These are phyloP conservation scores for Chromis chromis DNA, from an alignment of 2,797 vertebrate genomes.

Conservation along the genomic window DNA sequence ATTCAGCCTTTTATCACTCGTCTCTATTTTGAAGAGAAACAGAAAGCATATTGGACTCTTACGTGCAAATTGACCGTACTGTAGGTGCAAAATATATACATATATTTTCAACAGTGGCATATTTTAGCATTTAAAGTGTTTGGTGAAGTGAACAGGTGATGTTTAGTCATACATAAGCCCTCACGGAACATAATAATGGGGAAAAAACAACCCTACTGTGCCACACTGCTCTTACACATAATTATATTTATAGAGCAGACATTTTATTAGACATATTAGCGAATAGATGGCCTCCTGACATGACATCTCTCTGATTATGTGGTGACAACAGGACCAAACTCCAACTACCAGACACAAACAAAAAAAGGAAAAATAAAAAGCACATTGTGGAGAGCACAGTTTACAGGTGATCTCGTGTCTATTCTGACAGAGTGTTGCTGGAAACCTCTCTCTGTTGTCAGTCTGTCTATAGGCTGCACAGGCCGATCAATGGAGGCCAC, in stretches of 20 bases:
- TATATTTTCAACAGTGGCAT: not conserved
- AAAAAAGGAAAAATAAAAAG: not conserved
- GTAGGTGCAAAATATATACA: too few species aligned
- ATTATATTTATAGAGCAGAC: too few species aligned
- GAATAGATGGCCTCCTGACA: too few species aligned
- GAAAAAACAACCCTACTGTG: not conserved
- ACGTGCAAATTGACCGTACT: too few species aligned
- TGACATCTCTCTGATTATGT: slow-evolving; percentile 9
- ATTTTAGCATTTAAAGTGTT: slow-evolving; percentile 2
- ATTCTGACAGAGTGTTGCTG: slow-evolving; percentile 33
- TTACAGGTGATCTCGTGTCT: not conserved
- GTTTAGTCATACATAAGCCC: not conserved
- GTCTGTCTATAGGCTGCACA: slow-evolving; percentile 3
- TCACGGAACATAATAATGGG: not conserved
- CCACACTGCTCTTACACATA: too few species aligned
- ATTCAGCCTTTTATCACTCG: too few species aligned
- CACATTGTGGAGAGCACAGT: slow-evolving; percentile 7
- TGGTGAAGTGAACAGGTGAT: not conserved
- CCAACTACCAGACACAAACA: slow-evolving; percentile 10
- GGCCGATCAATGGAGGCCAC: slow-evolving; percentile 6
- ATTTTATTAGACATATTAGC: too few species aligned
- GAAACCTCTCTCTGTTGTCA: slow-evolving; percentile 62
- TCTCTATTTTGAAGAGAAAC: too few species aligned
- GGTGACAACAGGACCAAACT: slow-evolving; percentile 13
- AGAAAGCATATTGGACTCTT: too few species aligned